A percentile compares a stretch with the other conserved stretches of the same genome.
These are phyloP conservation scores for Anoplopoma fimbria DNA, from an alignment of 2,113 vertebrate genomes.

Conservation along the genomic window DNA sequence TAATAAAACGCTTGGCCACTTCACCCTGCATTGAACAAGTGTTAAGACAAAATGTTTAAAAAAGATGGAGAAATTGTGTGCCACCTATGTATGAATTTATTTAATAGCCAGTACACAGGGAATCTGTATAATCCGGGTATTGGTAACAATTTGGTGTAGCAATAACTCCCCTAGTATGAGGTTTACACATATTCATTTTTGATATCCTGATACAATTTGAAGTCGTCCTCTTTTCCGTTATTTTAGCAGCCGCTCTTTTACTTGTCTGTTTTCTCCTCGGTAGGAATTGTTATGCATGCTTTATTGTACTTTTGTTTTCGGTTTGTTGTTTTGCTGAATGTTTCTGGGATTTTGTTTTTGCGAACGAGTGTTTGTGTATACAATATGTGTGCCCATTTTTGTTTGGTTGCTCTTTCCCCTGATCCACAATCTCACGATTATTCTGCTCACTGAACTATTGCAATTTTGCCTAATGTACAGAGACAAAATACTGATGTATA, in stretches of 20 bases:
- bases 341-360: slow-evolving; percentile 83
- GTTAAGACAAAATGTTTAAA: slow-evolving; percentile 54
- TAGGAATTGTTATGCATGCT: slow-evolving; percentile 90
- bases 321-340: slow-evolving; percentile 80
- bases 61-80: slow-evolving; percentile 55
- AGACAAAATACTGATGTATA: slow-evolving; percentile 98
- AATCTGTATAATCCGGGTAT: slow-evolving; percentile 66
- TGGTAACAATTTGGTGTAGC: slow-evolving; percentile 81
- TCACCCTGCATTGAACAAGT: slow-evolving; percentile 74
- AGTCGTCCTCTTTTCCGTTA: slow-evolving; percentile 53
- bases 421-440: slow-evolving; percentile 79
- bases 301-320: slow-evolving; percentile 69
- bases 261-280: slow-evolving; percentile 80
- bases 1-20: slow-evolving; percentile 80
- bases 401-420: slow-evolving; percentile 64
- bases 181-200: slow-evolving; percentile 67
- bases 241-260: slow-evolving; percentile 79
- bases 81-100: slow-evolving; percentile 47
- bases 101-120: slow-evolving; percentile 69
- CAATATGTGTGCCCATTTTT: slow-evolving; percentile 57
- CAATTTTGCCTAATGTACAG: slow-evolving; percentile 95
- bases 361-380: slow-evolving; percentile 66
- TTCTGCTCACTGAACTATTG: slow-evolving; percentile 84
- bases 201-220: slow-evolving; percentile 74
- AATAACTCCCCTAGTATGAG: slow-evolving; percentile 76